Conservation (phyloP, 2,888 invertebrate genomes). For the Xanthostigma xanthostigma region DNA sequence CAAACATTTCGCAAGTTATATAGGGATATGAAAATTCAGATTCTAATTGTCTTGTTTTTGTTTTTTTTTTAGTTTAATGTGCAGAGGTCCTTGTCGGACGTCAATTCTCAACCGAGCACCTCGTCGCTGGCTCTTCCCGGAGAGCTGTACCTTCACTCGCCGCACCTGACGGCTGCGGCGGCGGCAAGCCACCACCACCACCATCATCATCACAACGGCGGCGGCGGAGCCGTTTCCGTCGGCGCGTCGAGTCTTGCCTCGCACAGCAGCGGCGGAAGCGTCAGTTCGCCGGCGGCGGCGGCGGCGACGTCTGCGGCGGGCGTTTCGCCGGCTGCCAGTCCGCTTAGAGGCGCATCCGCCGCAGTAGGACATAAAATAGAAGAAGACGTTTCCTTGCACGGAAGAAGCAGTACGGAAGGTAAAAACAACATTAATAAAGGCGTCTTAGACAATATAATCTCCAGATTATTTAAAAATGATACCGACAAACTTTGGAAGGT, state of each 20-base stretch:
- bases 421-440: constrained; percentile 9
- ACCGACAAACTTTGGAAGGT: too few species aligned
- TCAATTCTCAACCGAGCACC: constrained; percentile 4
- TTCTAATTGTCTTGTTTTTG: neutral
- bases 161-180: neutral
- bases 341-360: constrained; percentile 19
- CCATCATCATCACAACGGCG: constrained; percentile 18
- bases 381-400: constrained; percentile 45
- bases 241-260: constrained; percentile 6
- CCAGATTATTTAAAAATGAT: too few species aligned
- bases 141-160: constrained; percentile 4
- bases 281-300: constrained; percentile 24
- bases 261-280: constrained; percentile 26
- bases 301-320: constrained; percentile 19
- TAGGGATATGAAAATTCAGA: too few species aligned
- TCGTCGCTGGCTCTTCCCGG: constrained; percentile 4
- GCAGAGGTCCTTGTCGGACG: constrained; percentile 11
- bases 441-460: too few species aligned
- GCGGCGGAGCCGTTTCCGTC: constrained; percentile 22
- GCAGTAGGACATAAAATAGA: constrained; percentile 36
- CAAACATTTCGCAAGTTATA: too few species aligned
- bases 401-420: constrained; percentile 45
- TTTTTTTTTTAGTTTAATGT: constrained; percentile 18
- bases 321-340: constrained; percentile 28
- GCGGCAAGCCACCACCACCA: constrained; percentile 4